These are phyloP conservation scores for Prunella fulvescens DNA, from an alignment of 2,113 vertebrate species.

Conservation along the genomic window DNA sequence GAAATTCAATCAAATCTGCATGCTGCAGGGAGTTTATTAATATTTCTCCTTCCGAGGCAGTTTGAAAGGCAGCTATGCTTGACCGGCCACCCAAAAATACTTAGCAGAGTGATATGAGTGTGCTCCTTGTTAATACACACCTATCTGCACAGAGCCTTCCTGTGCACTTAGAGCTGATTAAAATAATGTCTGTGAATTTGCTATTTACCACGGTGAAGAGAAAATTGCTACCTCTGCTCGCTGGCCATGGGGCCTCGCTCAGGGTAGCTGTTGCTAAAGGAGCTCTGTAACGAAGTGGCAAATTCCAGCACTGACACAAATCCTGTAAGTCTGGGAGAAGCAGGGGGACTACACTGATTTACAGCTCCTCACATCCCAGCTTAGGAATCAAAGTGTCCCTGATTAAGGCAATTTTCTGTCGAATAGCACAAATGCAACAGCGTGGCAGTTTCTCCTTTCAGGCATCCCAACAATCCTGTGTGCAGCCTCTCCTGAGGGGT, in stretches of 20 bases:
- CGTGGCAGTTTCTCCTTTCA: not conserved
- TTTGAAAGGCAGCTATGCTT: constrained; percentile 63
- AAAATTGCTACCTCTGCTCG: constrained; percentile 8
- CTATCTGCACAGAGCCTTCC: constrained; percentile 55
- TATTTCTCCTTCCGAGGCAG: constrained; percentile 67
- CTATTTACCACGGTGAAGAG: not conserved
- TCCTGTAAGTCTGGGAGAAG: not conserved
- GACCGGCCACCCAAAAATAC: constrained; percentile 63
- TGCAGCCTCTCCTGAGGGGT: not conserved
- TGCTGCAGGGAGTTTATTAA: constrained; percentile 72
- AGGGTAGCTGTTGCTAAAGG: constrained; percentile 20
- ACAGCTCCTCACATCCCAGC: not conserved
- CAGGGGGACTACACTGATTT: not conserved
- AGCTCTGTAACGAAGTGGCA: constrained; percentile 21
- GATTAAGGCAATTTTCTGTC: not conserved
- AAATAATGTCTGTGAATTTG: constrained; percentile 42
- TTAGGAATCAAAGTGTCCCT: not conserved
- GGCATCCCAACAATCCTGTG: not conserved
- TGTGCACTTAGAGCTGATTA: constrained; percentile 40
- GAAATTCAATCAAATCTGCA: constrained; percentile 72
- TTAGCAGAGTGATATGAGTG: constrained; percentile 48
- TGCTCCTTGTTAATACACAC: constrained; percentile 42
- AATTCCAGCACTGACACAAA: constrained; percentile 17
- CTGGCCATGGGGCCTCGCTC: not conserved
- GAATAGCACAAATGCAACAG: not conserved